Evolutionary conservation across 2,113 vertebrate genomes (phyloP), one percentile per base, ranked within the genome.

Genomic region (Malurus alboscapulatus): DNA sequence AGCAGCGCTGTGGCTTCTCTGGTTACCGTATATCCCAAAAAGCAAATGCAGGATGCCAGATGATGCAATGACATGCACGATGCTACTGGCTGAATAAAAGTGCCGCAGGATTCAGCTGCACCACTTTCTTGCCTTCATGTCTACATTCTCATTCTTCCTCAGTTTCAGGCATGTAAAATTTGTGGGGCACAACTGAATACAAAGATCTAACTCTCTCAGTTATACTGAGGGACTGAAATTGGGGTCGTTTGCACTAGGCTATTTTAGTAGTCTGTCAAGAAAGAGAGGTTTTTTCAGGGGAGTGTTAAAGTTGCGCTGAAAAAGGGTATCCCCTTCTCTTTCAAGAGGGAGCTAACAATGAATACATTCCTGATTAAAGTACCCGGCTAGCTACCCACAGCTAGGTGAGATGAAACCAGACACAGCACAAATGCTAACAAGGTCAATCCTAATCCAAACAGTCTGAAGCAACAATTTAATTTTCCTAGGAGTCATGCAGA

Each of bases 11-110:
- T 77, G 76, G 58, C 62, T 89, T 94, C 58, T 93, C 71, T 91
- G 75, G 58, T 87, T 87, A 61, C 82, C 25, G 42, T 93, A 91
- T 90, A 75, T 95, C 78, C 71, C 47, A 61, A 82, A 66, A 79
- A 1, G 1, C 30, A 79, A 75, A 61, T 45, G 16, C 38, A 12
- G 69, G 29, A 50, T 95, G 87, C 92, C 92, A 90, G 87, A 80
- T 95, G 84, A 82, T 89, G 90, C 45, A 89, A 53, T 4, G 6
- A 53, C 58, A 57, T 79, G 67, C 0, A 0, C 66, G 61, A 3
- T 25, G 45, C 82, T 90, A 62, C 78, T 80, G 90, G 17, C 62
- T 83, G 67, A 76, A 91, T 72, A 76, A 30, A 79, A 82, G 71
- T 32, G 50, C 83, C 71, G 76, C 8, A 34, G n/a, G 66, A 85